A percentile compares a stretch with the other conserved stretches of the same genome.
phyloP scores from a whole-genome alignment of 1,140 invertebrate genomes.

The Macrosteles quadrilineatus region DNA sequence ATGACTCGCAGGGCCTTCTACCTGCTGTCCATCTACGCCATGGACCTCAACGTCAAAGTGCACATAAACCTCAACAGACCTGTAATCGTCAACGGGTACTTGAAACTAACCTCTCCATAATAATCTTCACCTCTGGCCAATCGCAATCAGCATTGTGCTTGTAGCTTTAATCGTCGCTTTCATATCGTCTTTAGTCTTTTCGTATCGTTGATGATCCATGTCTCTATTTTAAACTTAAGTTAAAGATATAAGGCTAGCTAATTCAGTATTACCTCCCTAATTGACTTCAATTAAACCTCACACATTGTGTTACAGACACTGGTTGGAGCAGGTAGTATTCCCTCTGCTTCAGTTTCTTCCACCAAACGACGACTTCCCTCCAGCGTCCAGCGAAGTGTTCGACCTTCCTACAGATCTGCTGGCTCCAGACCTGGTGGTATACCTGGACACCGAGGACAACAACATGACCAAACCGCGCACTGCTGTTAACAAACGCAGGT shows the following conservation, averaged over 20 bases:
- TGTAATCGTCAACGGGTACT: not conserved
- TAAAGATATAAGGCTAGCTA: too few species aligned
- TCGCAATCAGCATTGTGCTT: too few species aligned
- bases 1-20: not conserved
- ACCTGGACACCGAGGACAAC: not conserved
- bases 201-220: too few species aligned
- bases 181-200: too few species aligned
- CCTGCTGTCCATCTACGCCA: not conserved
- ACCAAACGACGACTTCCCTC: not conserved
- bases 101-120: too few species aligned
- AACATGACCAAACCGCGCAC: too few species aligned
- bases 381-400: not conserved
- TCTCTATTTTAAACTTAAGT: too few species aligned
- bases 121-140: too few species aligned
- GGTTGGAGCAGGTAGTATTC: slow-evolving; percentile 9
- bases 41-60: not conserved
- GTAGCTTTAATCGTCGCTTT: too few species aligned
- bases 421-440: not conserved
- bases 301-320: not conserved
- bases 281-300: too few species aligned
- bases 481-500: too few species aligned
- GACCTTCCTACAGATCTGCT: not conserved
- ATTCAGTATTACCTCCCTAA: too few species aligned
- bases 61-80: not conserved
- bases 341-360: not conserved